Evolutionary conservation across 2,797 vertebrate genomes (phyloP).

Genomic region (Micrastur ruficollis): DNA sequence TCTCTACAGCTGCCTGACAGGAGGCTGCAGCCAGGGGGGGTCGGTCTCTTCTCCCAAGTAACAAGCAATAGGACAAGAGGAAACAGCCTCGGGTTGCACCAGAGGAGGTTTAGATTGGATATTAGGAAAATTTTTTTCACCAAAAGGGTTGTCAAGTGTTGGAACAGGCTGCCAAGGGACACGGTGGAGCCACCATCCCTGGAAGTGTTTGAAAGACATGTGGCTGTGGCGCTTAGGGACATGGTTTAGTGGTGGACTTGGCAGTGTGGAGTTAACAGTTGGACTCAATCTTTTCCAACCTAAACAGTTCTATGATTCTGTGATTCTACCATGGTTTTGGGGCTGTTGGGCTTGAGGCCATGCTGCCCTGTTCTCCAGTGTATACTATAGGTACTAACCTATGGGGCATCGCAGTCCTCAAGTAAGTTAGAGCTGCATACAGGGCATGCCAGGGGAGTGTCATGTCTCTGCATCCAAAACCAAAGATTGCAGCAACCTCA

Average conservation of each 20-base stretch:
- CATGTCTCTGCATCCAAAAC: neutral
- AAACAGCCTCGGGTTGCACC: accelerated
- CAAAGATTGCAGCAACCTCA: neutral
- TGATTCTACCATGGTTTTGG: neutral
- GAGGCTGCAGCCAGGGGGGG: accelerated
- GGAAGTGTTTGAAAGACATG: accelerated
- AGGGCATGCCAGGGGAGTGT: neutral
- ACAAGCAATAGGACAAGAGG: neutral
- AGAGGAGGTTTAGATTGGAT: too few species aligned
- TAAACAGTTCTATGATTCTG: neutral
- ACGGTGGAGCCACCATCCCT: neutral
- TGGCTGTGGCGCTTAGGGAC: neutral
- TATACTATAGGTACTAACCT: too few species aligned
- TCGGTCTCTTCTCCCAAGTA: accelerated
- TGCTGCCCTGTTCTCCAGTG: neutral
- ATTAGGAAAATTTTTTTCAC: neutral
- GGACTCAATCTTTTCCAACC: neutral
- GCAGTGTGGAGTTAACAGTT: neutral
- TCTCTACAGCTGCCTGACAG: neutral
- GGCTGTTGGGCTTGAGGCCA: neutral
- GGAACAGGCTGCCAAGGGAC: neutral
- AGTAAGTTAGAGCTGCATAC: neutral
- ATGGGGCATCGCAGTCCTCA: neutral
- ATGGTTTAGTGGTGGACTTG: neutral
- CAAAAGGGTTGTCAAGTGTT: neutral